Base-by-base conservation (phyloP, 2,797 vertebrate species). In the Channallabes apus region DNA sequence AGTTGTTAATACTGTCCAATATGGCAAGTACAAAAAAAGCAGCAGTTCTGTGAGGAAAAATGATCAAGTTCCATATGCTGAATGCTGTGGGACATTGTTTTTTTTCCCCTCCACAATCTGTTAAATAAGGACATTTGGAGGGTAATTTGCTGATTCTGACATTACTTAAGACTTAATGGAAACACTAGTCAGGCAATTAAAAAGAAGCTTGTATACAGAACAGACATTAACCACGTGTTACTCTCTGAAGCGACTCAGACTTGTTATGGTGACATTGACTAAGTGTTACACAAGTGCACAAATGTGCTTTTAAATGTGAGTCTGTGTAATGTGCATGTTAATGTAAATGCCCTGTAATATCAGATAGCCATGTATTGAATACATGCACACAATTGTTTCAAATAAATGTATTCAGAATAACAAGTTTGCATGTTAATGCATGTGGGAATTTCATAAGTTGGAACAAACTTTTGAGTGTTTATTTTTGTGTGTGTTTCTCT, bases 71-170 rank as follows among this genome's bases (percentile, higher is more conserved):
- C 6, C 6, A 46, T 17, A 62, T 62, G 14, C 4, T 38, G 29
- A 79, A 79, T 46, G 51, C 24, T 27, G 22, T 38, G 46, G 77
- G 38, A 46, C 22, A 62, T 68, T 68, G 15, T 41, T 32, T 22
- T n/a, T 41, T 64, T 46, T n/a, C 38, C 41, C 15, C 27, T 8
- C 12, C 14, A 46, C 1, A 11, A 15, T 51, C 38, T 46, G 8
- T 27, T n/a, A 15, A 80, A 80, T 64, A 46, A 80, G 24, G 58
- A 41, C 56, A 79, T 79, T 62, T 79, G 5, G 41, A 64, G 77
- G 77, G 64, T 59, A 80, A 18, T 65, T 65, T 80, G 24, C 22
- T 56, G 24, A 80, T 24, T 27, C 35, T 65, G 77, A 79, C 22
- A 18, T 65, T 80, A 46, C n/a, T 65, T 18, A 64, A 64, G 77